Percentiles rank a stretch among this genome's conserved stretches.
Conservation (phyloP, 2,888 invertebrate species). For the Stegana nigrithorax region DNA sequence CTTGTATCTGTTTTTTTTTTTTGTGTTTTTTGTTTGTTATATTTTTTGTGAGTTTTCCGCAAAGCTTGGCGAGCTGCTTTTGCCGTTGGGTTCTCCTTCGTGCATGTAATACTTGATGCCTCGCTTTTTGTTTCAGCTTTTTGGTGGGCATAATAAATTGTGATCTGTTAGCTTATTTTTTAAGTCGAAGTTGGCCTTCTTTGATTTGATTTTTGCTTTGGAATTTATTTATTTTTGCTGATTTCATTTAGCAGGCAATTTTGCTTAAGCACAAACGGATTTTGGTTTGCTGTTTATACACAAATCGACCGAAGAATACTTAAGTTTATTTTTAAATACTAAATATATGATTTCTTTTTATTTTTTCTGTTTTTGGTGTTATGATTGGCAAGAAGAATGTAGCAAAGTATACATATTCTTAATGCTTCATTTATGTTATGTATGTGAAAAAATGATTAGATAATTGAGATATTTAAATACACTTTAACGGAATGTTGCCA, state of each 20-base stretch:
- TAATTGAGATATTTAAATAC: no score
- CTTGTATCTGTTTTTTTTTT: background rate
- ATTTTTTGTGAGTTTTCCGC: background rate
- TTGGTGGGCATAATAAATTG: conserved; percentile 48
- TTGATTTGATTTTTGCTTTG: conserved; percentile 53
- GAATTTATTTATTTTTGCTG: conserved; percentile 28
- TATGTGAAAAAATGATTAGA: no score
- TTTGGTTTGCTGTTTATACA: no score
- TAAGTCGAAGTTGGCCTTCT: conserved; percentile 25
- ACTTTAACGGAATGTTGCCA: no score
- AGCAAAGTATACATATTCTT: no score
- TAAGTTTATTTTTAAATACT: no score
- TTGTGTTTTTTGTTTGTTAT: background rate
- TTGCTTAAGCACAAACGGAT: no score
- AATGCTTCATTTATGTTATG: no score
- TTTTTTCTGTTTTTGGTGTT: no score
- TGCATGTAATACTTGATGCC: background rate
- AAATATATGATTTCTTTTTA: no score
- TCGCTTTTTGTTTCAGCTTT: background rate
- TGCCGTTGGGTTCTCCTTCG: background rate
- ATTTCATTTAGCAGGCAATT: background rate
- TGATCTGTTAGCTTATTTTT: conserved; percentile 34
- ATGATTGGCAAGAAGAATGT: no score
- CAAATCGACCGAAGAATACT: no score
- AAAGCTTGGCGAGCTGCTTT: background rate